Evolutionary conservation across 2,888 invertebrate species (phyloP), one percentile per base, ranked within the genome.

Genomic region (Mythimna vitellina): DNA sequence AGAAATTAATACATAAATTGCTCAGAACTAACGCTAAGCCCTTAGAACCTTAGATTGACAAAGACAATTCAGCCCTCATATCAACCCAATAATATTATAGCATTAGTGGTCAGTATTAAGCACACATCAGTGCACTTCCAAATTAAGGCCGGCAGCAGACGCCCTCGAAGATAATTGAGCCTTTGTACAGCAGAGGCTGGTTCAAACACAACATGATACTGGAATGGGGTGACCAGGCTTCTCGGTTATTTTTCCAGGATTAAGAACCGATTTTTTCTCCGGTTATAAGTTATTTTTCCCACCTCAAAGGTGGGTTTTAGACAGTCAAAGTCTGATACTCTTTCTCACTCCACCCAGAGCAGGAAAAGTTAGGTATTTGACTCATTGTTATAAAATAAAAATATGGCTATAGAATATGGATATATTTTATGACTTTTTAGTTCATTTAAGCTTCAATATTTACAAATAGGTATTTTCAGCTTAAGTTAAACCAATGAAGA

Each of bases 91-190:
- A 46, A 54, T 54, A 61, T 54, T n/a, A 7, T 9, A 17, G 35
- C 25, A 14, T 4, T 17, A 12, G 25, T 58, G 51, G 9, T 17
- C 5, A 29, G 63, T 70, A 75, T 75, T 76, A 65, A 35, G 49
- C 14, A 17, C 60, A 53, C 65, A 70, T 76, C 35, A 65, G 51
- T 76, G 54, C 76, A 76, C 61, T 65, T 46, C 22, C 51, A 62
- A 70, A 76, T 70, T 57, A 62, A 17, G 49, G 5, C 29, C 25
- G 51, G 29, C 22, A 46, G 51, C 51, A 56, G 42, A 62, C 32
- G 35, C 61, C 54, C 60, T 70, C 64, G 35, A 71, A 62, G 71
- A 65, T 76, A 76, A 76, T 76, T 71, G 65, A 35, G 3, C 53
- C 65, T 71, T 76, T 76, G 76, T 76, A 29, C 35, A 35, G 14